A percentile compares a stretch with the other conserved stretches of the same genome.
Evolutionary conservation across 2,797 vertebrate species (phyloP).

Genomic region (Paedocypris micromegethes): DNA sequence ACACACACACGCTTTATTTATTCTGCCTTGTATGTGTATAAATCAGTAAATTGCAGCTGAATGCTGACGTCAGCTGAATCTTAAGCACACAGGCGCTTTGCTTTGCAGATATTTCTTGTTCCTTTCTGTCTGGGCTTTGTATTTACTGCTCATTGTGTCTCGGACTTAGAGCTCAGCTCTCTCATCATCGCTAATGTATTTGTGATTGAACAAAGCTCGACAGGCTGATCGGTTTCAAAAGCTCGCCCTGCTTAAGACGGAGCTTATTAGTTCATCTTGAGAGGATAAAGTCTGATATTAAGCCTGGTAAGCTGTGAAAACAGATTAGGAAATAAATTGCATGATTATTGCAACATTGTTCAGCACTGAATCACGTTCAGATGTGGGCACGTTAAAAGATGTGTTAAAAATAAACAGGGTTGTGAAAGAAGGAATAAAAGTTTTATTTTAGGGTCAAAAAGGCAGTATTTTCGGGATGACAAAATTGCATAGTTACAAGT

Average conservation of each 20-base stretch:
- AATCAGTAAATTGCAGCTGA: constrained; percentile 25
- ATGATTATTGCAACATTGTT: constrained; percentile 25
- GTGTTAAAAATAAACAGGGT: not conserved
- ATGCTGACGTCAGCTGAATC: constrained; percentile 35
- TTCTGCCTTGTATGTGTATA: too few relatives aligned
- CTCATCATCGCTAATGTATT: constrained; percentile 47
- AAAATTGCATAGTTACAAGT: too few relatives aligned
- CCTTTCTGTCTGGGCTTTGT: constrained; percentile 44
- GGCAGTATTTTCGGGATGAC: too few relatives aligned
- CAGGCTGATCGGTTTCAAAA: constrained; percentile 46
- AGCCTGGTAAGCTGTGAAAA: constrained; percentile 33
- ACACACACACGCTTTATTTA: too few relatives aligned
- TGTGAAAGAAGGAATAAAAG: too few relatives aligned
- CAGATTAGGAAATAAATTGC: constrained; percentile 28
- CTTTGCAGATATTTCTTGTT: constrained; percentile 35
- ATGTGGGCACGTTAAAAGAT: constrained; percentile 5
- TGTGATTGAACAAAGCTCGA: constrained; percentile 48
- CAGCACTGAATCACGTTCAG: constrained; percentile 21
- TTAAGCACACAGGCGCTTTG: constrained; percentile 13
- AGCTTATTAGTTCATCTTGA: constrained; percentile 34
- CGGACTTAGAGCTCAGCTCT: constrained; percentile 50
- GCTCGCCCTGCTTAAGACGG: constrained; percentile 13
- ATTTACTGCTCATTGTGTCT: constrained; percentile 50
- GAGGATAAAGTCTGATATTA: constrained; percentile 34
- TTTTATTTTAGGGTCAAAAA: too few relatives aligned